Base-by-base conservation (phyloP, 2,888 invertebrate genomes). In the Nasonia oneida region DNA sequence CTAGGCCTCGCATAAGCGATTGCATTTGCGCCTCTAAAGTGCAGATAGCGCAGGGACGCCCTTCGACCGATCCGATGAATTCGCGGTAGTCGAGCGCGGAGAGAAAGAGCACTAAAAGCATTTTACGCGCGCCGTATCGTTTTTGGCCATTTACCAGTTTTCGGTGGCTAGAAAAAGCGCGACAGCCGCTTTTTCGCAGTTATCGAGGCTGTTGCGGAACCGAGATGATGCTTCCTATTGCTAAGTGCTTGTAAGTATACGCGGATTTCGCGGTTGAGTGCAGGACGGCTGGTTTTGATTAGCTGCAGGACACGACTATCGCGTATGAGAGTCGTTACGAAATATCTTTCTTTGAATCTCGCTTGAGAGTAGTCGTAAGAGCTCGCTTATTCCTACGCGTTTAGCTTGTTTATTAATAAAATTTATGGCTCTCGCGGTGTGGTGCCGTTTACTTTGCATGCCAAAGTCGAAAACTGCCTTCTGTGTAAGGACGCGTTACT, bases 61-160 rank as follows among this genome's bases (percentile, higher is more conserved):
- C 80, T 76, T 61, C 70, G 80, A 75, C 84, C 74, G 79, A 50
- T 50, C 15, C 74, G 12, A 47, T 73, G 71, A 29, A 15, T 53
- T 14, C 23, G 71, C n/a, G n/a, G 39, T 14, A 57, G 2, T 37
- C 10, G 2, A 18, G 29, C 39, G 61, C 39, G n/a, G 2, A 57
- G 57, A 57, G 57, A 61, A 23, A 61, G 23, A 61, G 42, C 42
- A 64, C 57, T 8, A 61, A 37, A n/a, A 14, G n/a, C 50, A 23
- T 70, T 50, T 70, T 67, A 70, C 37, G 23, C 18, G 47, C 33
- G 2, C 61, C n/a, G n/a, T 37, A 42, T 73, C 73, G 73, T 37
- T 76, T 23, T 64, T 8, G 14, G 39, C 76, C 77, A 83, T 83
- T 83, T 79, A 84, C 84, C 74, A 74, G 64, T 80, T 80, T 53